Percentiles rank a stretch among this genome's conserved stretches.
These are phyloP conservation scores for Scotopteryx bipunctaria DNA, from an alignment of 2,888 invertebrate species.

Conservation along the genomic window DNA sequence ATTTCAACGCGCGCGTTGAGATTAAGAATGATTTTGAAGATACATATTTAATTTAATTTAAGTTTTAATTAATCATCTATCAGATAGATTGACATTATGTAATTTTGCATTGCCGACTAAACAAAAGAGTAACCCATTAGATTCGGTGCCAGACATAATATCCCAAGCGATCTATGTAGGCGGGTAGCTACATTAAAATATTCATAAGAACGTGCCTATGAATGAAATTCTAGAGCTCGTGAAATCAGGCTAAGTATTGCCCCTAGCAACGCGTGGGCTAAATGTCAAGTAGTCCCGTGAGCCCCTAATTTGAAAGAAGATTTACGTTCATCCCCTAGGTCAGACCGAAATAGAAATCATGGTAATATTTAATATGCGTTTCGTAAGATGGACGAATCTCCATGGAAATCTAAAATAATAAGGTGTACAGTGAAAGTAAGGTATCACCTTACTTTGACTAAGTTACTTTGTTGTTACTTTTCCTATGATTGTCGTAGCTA, in stretches of 20 bases:
- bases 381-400: constrained; percentile 3
- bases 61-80: not conserved
- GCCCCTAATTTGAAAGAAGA: constrained; percentile 24
- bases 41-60: not conserved
- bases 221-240: constrained; percentile 13
- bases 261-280: constrained; percentile 28
- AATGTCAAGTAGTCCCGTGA: constrained; percentile 32
- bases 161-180: too few relatives aligned
- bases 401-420: not conserved
- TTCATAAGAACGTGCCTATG: not conserved
- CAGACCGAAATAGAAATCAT: constrained; percentile 18
- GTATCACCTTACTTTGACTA: too few relatives aligned
- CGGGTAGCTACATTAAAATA: too few relatives aligned
- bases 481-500: too few relatives aligned
- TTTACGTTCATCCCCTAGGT: constrained; percentile 8
- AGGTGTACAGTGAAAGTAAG: not conserved
- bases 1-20: constrained; percentile 15
- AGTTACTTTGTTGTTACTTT: too few relatives aligned
- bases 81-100: too few relatives aligned
- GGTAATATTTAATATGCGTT: constrained; percentile 2
- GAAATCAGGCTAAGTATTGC: constrained; percentile 11
- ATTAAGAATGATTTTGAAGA: not conserved
- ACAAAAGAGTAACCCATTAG: too few relatives aligned
- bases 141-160: too few relatives aligned
- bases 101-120: too few relatives aligned